Percentiles rank a stretch among this genome's conserved stretches.
phyloP scores from a whole-genome alignment of 2,113 vertebrate species.

The Ailurus styani region DNA sequence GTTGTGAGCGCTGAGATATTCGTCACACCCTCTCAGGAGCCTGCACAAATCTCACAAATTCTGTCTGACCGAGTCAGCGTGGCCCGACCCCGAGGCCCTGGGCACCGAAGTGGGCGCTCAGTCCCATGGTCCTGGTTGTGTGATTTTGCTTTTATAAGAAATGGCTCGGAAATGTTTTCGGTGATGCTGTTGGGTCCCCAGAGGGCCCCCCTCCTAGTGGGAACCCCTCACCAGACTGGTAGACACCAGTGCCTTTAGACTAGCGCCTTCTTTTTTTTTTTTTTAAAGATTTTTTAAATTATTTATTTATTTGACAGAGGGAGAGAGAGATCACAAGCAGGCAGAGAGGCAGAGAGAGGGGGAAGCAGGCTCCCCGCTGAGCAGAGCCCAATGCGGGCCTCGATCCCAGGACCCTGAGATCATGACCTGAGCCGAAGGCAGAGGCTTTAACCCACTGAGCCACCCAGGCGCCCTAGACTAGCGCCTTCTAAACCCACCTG shows the following conservation, averaged over 20 bases:
- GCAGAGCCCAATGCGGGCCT: too few species aligned
- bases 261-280: not conserved
- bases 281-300: too few species aligned
- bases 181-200: not conserved
- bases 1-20: rapidly evolving
- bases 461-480: too few species aligned
- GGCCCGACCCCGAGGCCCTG: not conserved
- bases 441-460: too few species aligned
- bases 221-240: not conserved
- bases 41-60: too few species aligned
- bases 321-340: too few species aligned
- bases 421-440: too few species aligned
- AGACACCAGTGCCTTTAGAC: not conserved
- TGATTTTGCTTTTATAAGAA: not conserved
- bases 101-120: too few species aligned
- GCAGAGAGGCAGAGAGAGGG: too few species aligned
- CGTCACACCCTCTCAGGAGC: rapidly evolving
- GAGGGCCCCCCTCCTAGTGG: not conserved
- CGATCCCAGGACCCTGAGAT: too few species aligned
- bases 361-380: too few species aligned
- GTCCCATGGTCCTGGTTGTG: not conserved
- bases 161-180: not conserved
- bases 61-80: not conserved
- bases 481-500: not conserved
- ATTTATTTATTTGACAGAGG: too few species aligned